Evolutionary conservation across 2,113 vertebrate species (phyloP).

Genomic region (Nesogale talazaci): DNA sequence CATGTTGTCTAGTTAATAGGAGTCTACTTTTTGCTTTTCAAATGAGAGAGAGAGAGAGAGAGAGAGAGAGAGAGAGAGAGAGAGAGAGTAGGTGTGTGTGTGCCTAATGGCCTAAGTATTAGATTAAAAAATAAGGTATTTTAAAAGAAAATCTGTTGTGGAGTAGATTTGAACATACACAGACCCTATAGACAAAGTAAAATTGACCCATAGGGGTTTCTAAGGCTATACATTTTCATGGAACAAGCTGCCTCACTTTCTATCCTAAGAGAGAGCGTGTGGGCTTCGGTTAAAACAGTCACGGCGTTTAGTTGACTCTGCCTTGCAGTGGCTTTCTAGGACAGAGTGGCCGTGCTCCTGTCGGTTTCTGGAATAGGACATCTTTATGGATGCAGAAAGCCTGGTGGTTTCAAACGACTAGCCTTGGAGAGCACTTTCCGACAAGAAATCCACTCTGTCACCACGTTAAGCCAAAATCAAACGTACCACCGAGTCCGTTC

Average conservation of each 20-base stretch:
- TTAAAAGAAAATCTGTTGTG: neutral
- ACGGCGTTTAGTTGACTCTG: too few species aligned
- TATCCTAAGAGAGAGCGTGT: too few species aligned
- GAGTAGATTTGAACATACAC: neutral
- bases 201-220: too few species aligned
- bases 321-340: neutral
- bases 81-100: neutral
- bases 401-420: neutral
- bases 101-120: neutral
- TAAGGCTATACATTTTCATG: too few species aligned
- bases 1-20: slow-evolving; percentile 12
- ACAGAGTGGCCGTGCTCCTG: neutral
- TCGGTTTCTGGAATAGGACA: neutral
- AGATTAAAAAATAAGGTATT: slow-evolving; percentile 32
- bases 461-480: too few species aligned
- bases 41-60: neutral
- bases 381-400: neutral
- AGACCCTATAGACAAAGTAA: neutral
- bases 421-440: too few species aligned
- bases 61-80: neutral
- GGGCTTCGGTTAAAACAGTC: too few species aligned
- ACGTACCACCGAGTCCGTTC: too few species aligned
- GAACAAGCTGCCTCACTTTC: too few species aligned
- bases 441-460: too few species aligned
- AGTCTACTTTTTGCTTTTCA: slow-evolving; percentile 22